A percentile compares a stretch with the other conserved stretches of the same genome.
Conservation (phyloP, 1,140 invertebrate genomes). For the Pinna nobilis region DNA sequence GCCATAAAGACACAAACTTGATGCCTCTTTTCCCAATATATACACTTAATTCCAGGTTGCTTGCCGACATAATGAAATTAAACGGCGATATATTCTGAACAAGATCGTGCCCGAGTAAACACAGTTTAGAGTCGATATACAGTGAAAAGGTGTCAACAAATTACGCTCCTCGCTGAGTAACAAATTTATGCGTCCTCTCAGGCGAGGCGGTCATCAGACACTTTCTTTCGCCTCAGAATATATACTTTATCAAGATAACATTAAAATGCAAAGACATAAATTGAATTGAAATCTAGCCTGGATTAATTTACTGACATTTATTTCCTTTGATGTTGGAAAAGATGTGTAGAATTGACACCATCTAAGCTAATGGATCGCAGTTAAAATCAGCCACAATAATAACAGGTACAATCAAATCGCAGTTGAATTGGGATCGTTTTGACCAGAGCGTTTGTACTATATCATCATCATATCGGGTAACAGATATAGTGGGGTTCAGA, state of each 20-base stretch:
- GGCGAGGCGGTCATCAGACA: not conserved
- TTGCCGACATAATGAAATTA: not conserved
- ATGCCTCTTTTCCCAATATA: not conserved
- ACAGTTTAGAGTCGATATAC: not conserved
- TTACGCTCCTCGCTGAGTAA: not conserved
- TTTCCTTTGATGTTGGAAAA: not conserved
- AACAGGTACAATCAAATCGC: not conserved
- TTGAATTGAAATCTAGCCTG: not conserved
- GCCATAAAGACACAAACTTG: not conserved
- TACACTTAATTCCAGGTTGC: not conserved
- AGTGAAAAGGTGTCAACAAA: not conserved
- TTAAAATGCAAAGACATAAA: not conserved
- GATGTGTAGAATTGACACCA: not conserved
- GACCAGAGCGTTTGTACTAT: not conserved
- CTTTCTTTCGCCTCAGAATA: not conserved
- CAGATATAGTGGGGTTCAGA: no score
- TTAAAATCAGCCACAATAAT: not conserved
- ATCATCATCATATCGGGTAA: no score
- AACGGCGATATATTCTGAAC: not conserved
- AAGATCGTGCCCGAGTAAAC: not conserved
- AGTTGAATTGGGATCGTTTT: not conserved
- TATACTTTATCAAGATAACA: conserved; percentile 1
- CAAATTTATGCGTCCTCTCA: not conserved
- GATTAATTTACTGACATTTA: not conserved
- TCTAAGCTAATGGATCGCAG: not conserved